phyloP scores from a whole-genome alignment of 2,113 vertebrate species.

The Lepisosteus osseus region DNA sequence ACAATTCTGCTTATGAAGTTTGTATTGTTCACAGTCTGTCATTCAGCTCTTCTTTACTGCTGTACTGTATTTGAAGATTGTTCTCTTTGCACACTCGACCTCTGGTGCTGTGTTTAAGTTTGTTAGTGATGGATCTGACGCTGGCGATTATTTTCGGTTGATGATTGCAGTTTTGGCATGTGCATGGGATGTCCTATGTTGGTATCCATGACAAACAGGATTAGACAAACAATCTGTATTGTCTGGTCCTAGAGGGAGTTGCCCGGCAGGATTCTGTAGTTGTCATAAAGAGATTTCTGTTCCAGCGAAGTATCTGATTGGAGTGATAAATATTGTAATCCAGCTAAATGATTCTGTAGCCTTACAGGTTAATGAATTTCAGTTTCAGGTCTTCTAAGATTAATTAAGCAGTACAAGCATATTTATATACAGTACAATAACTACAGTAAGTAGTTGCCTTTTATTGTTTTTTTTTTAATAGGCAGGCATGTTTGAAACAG shows the following conservation, averaged over 20 bases:
- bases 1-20: neutral
- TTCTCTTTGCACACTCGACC: slow-evolving; percentile 18
- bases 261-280: neutral
- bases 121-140: slow-evolving; percentile 25
- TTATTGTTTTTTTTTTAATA: no score
- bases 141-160: slow-evolving; percentile 19
- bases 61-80: slow-evolving; percentile 19
- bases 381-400: neutral
- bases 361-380: no score
- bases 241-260: slow-evolving; percentile 21
- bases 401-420: no score
- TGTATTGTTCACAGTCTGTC: neutral
- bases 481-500: neutral
- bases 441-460: no score
- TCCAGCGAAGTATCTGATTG: neutral
- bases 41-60: neutral
- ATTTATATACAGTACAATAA: no score
- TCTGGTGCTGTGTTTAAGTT: slow-evolving; percentile 28
- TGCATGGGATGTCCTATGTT: slow-evolving; percentile 22
- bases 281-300: neutral
- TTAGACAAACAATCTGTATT: slow-evolving; percentile 9
- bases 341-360: neutral
- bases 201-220: slow-evolving; percentile 14
- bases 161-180: slow-evolving; percentile 32
- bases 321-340: neutral